Evolutionary conservation across 2,888 invertebrate genomes (phyloP).

Genomic region (Drosophila fungiperda): DNA sequence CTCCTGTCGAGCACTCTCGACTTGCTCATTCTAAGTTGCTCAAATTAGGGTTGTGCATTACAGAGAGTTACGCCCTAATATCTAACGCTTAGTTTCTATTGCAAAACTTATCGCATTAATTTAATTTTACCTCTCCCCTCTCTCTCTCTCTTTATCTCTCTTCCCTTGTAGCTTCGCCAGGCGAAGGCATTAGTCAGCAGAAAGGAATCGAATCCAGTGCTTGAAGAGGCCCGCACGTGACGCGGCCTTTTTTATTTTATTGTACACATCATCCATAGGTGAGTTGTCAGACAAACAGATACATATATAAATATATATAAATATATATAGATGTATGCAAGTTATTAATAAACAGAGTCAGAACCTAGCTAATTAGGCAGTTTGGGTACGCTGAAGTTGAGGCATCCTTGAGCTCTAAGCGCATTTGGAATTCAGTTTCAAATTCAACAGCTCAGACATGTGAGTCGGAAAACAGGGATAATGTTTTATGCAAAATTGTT

Average conservation of each 20-base stretch:
- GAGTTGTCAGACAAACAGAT: slow-evolving; percentile 32
- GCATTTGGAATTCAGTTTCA: slow-evolving; percentile 66
- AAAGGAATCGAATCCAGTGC: slow-evolving; percentile 29
- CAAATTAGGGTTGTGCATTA: background rate
- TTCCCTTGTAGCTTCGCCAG: slow-evolving; percentile 27
- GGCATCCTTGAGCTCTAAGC: slow-evolving; percentile 24
- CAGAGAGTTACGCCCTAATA: slow-evolving; percentile 3
- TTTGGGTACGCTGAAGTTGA: slow-evolving; percentile 2
- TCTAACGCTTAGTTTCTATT: slow-evolving; percentile 10
- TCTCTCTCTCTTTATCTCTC: background rate
- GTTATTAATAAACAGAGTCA: slow-evolving; percentile 5
- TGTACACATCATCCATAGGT: slow-evolving; percentile 68
- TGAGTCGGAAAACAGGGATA: slow-evolving; percentile 34
- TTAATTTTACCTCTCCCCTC: slow-evolving; percentile 33
- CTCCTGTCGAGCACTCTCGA: background rate
- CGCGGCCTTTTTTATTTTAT: slow-evolving; percentile 53
- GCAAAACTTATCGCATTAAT: slow-evolving; percentile 55
- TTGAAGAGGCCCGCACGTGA: slow-evolving; percentile 58
- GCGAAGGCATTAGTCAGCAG: slow-evolving; percentile 70
- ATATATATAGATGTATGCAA: background rate
- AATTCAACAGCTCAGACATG: slow-evolving; percentile 48
- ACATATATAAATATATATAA: background rate
- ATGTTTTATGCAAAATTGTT: slow-evolving; percentile 80
- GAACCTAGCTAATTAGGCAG: slow-evolving; percentile 51
- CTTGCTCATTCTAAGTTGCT: background rate